Percentiles rank a stretch among this genome's conserved stretches.
These are phyloP conservation scores for Antedon mediterranea DNA, from an alignment of 53 echinoderm and acorn worm species.

Conservation along the genomic window DNA sequence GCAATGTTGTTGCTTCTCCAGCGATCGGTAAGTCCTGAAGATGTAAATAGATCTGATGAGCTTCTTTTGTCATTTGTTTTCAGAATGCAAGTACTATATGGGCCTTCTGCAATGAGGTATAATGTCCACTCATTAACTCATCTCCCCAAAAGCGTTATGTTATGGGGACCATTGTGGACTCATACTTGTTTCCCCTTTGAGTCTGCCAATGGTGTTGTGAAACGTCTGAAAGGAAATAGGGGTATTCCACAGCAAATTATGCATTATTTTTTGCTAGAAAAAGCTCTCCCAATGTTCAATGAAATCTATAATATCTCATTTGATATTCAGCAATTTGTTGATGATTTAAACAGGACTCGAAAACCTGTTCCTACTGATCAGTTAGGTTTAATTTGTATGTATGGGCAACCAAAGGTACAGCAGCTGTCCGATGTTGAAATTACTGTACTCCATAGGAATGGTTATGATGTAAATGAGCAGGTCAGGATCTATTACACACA, in stretches of 20 bases:
- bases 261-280: constrained; percentile 17
- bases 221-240: constrained; percentile 16
- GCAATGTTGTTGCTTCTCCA: constrained; percentile 30
- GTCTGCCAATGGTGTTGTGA: not conserved
- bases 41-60: constrained; percentile 8
- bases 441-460: constrained; percentile 5
- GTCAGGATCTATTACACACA: not conserved
- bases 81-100: constrained; percentile 23
- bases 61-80: constrained; percentile 23
- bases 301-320: constrained; percentile 7
- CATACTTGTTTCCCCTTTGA: constrained; percentile 52
- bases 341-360: not conserved
- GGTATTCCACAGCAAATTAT: constrained; percentile 25
- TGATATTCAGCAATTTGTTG: constrained; percentile 9
- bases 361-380: constrained; percentile 1
- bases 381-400: constrained; percentile 4
- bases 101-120: constrained; percentile 13
- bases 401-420: constrained; percentile 5
- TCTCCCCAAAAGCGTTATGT: constrained; percentile 9
- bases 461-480: not conserved
- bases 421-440: constrained; percentile 7
- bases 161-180: constrained; percentile 38
- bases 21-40: constrained; percentile 16
- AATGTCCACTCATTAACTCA: constrained; percentile 41
- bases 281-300: constrained; percentile 8